Evolutionary conservation across 2,888 invertebrate genomes (phyloP), one percentile per base, ranked within the genome.

Genomic region (Tridacna crocea): DNA sequence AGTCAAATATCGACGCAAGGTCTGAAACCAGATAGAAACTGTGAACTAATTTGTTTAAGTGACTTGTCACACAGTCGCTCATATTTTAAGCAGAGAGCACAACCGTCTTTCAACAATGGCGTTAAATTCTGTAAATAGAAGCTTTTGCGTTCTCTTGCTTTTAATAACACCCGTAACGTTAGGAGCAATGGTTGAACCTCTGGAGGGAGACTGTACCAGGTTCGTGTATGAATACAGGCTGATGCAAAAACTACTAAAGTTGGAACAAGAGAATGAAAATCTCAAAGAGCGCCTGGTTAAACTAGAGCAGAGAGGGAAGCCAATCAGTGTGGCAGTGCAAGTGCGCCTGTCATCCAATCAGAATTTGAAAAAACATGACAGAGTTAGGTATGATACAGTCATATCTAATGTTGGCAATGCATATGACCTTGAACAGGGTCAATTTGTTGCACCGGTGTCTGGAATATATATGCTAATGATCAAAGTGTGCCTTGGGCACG

Each of bases 151-250:
- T 36, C 36, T 36, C 36, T 4, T 36, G 8, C 36, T 36, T 36
- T 36, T 55, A 55, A 2, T 55, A 11, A 15, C 55, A 19, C 15
- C 19, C 15, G 55, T 55, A 19, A 55, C 55, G 11, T 55, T 11
- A 55, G 6, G 55, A 55, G 55, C 36, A 8, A 55, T 55, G 55
- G 22, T 26, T 27, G 66, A 66, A 66, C 66, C 66, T 19, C 47
- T 46, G 17, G 79, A 73, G 55, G 68, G 26, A 36, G 78, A 73
- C 19, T 73, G 79, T 60, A 74, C 73, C 22, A 73, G 79, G 72
- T 79, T 79, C 65, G 73, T 68, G 19, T 79, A 79, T 46, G 79
- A 79, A 51, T 79, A 79, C 55, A 65, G 55, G 46, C 24, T 79
- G 6, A 66, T 66, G 66, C 46, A 66, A 46, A 15, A 46, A 46